These are phyloP conservation scores for Callyntrura sp. DNA, from an alignment of 2,888 invertebrate species.

Conservation along the genomic window DNA sequence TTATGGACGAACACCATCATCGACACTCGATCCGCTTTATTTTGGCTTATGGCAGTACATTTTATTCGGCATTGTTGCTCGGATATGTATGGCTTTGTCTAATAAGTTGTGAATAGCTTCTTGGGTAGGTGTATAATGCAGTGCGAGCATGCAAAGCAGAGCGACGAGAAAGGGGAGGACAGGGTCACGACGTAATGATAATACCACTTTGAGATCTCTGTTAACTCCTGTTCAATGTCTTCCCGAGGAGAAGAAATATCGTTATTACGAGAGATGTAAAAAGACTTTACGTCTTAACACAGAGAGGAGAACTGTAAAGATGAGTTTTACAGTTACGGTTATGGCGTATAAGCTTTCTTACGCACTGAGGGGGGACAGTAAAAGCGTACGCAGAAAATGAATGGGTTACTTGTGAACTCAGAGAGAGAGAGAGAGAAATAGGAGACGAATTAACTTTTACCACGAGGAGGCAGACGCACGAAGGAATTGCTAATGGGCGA, in stretches of 20 bases:
- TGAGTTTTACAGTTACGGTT: constrained; percentile 36
- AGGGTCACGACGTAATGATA: constrained; percentile 74
- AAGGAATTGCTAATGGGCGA: constrained; percentile 52
- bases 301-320: background rate
- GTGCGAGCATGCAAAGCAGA: background rate
- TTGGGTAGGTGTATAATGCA: background rate
- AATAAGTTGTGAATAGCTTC: constrained; percentile 48
- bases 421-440: background rate
- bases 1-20: background rate
- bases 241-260: constrained; percentile 8
- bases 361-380: background rate
- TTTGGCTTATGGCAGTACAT: background rate
- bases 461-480: background rate
- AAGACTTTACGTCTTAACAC: constrained; percentile 3
- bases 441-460: constrained; percentile 36
- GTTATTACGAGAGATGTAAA: background rate
- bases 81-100: constrained; percentile 16
- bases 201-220: constrained; percentile 68
- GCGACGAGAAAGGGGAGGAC: constrained; percentile 66
- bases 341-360: background rate
- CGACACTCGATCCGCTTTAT: too few relatives aligned
- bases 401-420: background rate
- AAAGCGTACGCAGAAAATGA: constrained; percentile 8
- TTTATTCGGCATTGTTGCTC: background rate
- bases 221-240: constrained; percentile 48